A percentile compares a stretch with the other conserved stretches of the same genome.
Evolutionary conservation across 2,113 vertebrate genomes (phyloP).

Genomic region (Chamaea fasciata): DNA sequence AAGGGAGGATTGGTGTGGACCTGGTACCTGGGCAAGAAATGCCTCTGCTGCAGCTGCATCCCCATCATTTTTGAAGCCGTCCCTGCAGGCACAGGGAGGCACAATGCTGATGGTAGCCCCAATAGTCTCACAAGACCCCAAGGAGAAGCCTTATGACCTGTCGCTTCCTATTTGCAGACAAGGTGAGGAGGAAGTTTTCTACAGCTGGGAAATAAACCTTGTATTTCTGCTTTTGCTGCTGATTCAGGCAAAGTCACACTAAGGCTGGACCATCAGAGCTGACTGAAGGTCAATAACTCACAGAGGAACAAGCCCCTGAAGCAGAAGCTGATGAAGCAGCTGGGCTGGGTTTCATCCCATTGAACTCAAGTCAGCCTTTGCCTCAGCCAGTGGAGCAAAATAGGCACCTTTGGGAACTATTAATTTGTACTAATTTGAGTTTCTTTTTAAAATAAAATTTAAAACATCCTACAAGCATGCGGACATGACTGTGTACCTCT

Average conservation of each 20-base stretch:
- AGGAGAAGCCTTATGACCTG: background rate
- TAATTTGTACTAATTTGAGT: background rate
- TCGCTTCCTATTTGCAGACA: rapidly evolving
- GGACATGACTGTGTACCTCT: background rate
- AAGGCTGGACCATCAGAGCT: background rate
- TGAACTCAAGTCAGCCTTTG: background rate
- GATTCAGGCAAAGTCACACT: background rate
- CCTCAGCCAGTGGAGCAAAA: background rate
- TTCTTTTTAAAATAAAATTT: background rate
- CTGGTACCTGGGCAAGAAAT: background rate
- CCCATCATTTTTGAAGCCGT: background rate
- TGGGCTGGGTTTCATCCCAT: background rate
- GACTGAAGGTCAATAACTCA: background rate
- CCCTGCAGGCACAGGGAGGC: background rate
- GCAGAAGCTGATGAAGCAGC: background rate
- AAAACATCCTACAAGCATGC: background rate
- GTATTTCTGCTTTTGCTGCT: background rate
- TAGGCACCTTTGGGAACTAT: background rate
- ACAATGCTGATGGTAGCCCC: background rate
- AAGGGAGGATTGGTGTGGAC: background rate
- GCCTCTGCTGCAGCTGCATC: background rate
- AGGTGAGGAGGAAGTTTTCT: background rate
- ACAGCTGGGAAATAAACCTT: background rate
- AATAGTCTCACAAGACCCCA: background rate
- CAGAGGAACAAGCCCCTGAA: background rate